Conservation (phyloP, 2,113 vertebrate species). For the Perca flavescens region DNA sequence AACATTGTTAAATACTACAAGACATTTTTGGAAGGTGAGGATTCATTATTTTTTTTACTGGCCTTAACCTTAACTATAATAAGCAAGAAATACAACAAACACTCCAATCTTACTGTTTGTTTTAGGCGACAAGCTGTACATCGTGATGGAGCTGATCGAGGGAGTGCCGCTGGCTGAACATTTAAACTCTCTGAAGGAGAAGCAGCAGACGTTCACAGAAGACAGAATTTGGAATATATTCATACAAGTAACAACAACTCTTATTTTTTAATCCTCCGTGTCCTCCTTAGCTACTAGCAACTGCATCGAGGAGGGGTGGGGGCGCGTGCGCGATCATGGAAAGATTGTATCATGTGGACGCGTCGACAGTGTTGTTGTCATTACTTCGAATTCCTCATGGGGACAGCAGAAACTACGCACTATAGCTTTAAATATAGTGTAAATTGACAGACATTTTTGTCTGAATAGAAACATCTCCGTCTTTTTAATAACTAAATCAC, state of each 20-base stretch:
- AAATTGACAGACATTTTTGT: neutral
- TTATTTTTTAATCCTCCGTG: too few species aligned
- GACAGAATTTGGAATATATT: slow-evolving; percentile 93
- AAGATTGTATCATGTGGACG: too few species aligned
- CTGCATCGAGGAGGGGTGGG: too few species aligned
- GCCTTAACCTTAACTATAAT: neutral
- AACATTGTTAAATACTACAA: slow-evolving; percentile 93
- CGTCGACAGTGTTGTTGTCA: too few species aligned
- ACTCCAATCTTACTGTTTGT: fast-evolving
- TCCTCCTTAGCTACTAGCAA: too few species aligned
- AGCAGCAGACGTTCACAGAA: slow-evolving; percentile 88
- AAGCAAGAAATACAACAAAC: neutral
- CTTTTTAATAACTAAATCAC: neutral
- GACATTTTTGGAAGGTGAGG: slow-evolving; percentile 94
- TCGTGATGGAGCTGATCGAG: slow-evolving; percentile 94
- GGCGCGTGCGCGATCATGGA: too few species aligned
- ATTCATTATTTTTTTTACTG: neutral
- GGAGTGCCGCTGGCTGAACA: slow-evolving; percentile 89
- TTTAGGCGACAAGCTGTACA: slow-evolving; percentile 89
- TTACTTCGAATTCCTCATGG: too few species aligned
- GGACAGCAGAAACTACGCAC: too few species aligned
- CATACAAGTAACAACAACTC: slow-evolving; percentile 86
- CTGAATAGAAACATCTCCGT: slow-evolving; percentile 5
- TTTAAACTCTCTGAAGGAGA: slow-evolving; percentile 91
- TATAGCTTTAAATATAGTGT: too few species aligned